Evolutionary conservation across 2,113 vertebrate genomes (phyloP), one percentile per base, ranked within the genome.

Genomic region (Aptenodytes forsteri): DNA sequence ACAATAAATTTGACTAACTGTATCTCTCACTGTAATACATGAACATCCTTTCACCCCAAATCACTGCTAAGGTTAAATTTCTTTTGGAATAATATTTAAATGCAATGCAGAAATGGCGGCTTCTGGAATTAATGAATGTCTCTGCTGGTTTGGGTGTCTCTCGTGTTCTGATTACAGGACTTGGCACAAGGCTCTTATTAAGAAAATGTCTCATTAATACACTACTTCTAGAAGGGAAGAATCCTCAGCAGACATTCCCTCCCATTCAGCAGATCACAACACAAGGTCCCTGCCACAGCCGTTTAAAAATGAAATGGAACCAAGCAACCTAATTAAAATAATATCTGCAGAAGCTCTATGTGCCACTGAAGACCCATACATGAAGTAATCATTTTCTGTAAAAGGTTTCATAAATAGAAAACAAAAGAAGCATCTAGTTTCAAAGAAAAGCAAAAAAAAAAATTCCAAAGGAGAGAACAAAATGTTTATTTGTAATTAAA

Each of bases 131-230:
- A 96, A 95, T 93, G 71, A 97, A 83, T 76, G 32, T 90, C 96
- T 97, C 87, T 97, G 66, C 69, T 89, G 76, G 79, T 76, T 97
- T 91, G 82, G 92, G 46, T 80, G 54, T 95, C 94, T 97, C 55
- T 10, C 0, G 3, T 93, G 76, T 94, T 96, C 90, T 95, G 96
- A 94, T 95, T 98, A 83, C 71, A 59, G 64, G 90, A 88, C 93
- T 97, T 61, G 52, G 58, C 1, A 1, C 47, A 59, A 93, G 56
- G 40, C 64, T 97, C 64, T 96, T 89, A 73, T 93, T 95, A 87
- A 93, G 85, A 91, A 97, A 94, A 96, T 94, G 88, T 92, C 97
- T 98, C 95, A 95, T 97, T 98, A 95, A 92, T 42, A 58, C 81
- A 61, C 38, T 56, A 7, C 32, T 95, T 97, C 77, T 89, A 93